A percentile compares a stretch with the other conserved stretches of the same genome.
Evolutionary conservation across 2,797 vertebrate species (phyloP).

Genomic region (Mormyrus proboscirostris): DNA sequence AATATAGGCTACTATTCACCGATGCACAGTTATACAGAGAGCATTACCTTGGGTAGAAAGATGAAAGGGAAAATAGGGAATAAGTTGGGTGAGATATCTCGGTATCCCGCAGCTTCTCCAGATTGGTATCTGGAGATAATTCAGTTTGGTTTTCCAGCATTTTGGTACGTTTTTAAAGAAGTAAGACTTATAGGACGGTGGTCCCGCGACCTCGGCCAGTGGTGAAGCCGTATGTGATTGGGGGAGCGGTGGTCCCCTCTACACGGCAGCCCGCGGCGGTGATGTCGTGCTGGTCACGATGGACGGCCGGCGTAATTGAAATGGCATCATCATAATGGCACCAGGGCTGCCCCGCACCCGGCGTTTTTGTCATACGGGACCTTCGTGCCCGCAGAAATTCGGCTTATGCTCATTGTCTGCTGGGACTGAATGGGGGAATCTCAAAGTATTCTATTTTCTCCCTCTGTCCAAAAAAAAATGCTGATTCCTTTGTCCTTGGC

Average conservation of each 20-base stretch:
- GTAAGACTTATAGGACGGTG: background rate
- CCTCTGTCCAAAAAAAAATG: background rate
- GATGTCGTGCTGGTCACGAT: conserved; percentile 23
- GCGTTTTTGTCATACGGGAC: background rate
- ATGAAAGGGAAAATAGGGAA: background rate
- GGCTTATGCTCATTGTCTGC: conserved; percentile 20
- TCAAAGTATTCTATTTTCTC: background rate
- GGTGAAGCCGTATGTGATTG: background rate
- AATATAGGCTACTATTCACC: background rate
- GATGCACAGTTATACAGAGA: background rate
- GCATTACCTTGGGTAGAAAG: background rate
- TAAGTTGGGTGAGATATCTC: background rate
- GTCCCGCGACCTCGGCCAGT: background rate
- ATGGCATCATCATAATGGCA: conserved; percentile 20
- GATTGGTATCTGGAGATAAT: background rate
- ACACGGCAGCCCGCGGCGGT: background rate
- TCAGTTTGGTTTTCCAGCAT: background rate
- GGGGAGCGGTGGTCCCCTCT: background rate
- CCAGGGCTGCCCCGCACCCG: background rate
- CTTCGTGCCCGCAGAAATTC: background rate
- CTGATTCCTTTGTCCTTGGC: conserved; percentile 8
- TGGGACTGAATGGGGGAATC: background rate
- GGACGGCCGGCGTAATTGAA: conserved; percentile 8
- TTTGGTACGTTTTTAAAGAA: background rate
- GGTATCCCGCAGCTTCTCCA: background rate